phyloP scores from a whole-genome alignment of 2,113 vertebrate species.

The Prunella fulvescens region DNA sequence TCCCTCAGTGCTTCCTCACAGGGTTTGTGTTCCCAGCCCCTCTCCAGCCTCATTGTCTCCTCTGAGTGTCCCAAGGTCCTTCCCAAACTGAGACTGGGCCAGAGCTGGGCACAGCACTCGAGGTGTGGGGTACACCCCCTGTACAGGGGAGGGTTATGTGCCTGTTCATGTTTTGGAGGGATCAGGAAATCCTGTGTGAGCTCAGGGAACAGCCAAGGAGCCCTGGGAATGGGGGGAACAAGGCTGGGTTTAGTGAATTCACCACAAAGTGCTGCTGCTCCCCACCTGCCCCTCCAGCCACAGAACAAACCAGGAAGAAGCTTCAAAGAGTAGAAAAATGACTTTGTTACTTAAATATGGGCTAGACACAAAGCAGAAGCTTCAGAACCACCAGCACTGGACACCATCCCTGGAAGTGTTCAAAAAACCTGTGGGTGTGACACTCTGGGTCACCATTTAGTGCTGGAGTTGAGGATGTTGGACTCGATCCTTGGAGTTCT shows the following conservation, averaged over 20 bases:
- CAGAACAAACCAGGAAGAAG: not conserved
- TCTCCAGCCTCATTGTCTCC: too few species aligned
- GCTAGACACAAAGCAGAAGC: not conserved
- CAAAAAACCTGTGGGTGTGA: fast-evolving
- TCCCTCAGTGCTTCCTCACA: too few species aligned
- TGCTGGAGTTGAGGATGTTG: not conserved
- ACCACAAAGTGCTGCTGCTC: not conserved
- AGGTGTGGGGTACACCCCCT: too few species aligned
- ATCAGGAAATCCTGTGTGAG: not conserved
- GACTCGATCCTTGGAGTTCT: not conserved
- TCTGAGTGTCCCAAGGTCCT: too few species aligned
- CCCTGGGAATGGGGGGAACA: not conserved
- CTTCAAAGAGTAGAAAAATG: not conserved
- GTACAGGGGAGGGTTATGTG: fast-evolving
- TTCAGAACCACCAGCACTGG: not conserved
- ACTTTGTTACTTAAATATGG: fast-evolving
- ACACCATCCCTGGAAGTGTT: not conserved
- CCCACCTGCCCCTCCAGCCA: fast-evolving
- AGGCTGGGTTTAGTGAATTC: fast-evolving
- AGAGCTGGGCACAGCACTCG: too few species aligned
- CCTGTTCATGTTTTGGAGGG: fast-evolving
- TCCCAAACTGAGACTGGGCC: too few species aligned
- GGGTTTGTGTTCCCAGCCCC: too few species aligned
- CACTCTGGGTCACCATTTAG: not conserved
- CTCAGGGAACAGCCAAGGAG: not conserved